A percentile compares a stretch with the other conserved stretches of the same genome.
Evolutionary conservation across 2,888 invertebrate genomes (phyloP).

Genomic region (Ormyrus nitidulus): DNA sequence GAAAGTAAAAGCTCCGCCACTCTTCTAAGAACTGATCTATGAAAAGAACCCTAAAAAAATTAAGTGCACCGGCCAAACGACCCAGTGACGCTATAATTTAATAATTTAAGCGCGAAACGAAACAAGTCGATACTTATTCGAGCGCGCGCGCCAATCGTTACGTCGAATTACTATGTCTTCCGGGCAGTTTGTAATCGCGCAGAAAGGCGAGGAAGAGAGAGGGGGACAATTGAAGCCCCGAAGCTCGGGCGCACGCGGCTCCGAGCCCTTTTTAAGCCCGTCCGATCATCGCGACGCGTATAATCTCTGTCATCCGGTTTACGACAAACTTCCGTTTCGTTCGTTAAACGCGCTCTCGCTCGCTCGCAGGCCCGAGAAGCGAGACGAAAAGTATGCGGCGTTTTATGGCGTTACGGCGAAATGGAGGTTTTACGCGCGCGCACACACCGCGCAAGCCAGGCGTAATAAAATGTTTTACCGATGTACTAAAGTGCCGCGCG

Average conservation of each 20-base stretch:
- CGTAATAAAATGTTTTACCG: slow-evolving; percentile 16
- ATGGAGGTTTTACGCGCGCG: slow-evolving; percentile 25
- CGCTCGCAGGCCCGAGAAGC: slow-evolving; percentile 3
- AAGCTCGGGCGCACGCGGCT: neutral
- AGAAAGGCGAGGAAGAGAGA: neutral
- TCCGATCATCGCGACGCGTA: neutral
- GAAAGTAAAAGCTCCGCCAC: too few relatives aligned
- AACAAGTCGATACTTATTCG: slow-evolving; percentile 1
- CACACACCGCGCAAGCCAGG: neutral
- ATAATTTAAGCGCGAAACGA: neutral
- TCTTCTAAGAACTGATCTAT: too few relatives aligned
- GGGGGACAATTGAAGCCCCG: slow-evolving; percentile 27
- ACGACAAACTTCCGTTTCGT: slow-evolving; percentile 33
- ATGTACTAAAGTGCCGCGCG: neutral
- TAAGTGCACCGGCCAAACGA: too few relatives aligned
- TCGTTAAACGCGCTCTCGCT: slow-evolving; percentile 32
- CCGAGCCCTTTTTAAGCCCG: neutral
- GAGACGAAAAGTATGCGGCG: slow-evolving; percentile 49
- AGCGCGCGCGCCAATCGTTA: neutral
- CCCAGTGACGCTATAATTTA: too few relatives aligned
- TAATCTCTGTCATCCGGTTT: slow-evolving; percentile 37
- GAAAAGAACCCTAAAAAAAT: too few relatives aligned
- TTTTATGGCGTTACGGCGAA: slow-evolving; percentile 55
- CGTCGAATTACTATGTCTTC: slow-evolving; percentile 10
- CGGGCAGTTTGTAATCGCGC: neutral